A percentile compares a stretch with the other conserved stretches of the same genome.
Conservation (phyloP, 2,797 vertebrate species). For the Darevskia nairensis region DNA sequence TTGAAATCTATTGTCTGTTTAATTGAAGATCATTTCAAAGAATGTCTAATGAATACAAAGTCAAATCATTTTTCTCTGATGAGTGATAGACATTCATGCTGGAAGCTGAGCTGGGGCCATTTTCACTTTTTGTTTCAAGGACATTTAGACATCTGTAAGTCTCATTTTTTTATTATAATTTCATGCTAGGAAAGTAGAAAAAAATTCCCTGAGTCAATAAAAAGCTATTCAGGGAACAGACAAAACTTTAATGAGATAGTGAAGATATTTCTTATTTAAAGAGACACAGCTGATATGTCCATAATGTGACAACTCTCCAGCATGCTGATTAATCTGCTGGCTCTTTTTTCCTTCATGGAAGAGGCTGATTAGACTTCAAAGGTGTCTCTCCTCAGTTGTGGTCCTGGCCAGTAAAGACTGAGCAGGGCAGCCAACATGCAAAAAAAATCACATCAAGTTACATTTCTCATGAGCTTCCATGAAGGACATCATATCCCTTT, state of each 20-base stretch:
- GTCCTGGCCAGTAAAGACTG: neutral
- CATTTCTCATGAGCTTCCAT: neutral
- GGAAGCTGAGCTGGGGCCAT: constrained; percentile 52
- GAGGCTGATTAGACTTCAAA: neutral
- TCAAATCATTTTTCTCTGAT: constrained; percentile 68
- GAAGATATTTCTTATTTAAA: constrained; percentile 64
- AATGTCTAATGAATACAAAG: constrained; percentile 68
- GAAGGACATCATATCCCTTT: neutral
- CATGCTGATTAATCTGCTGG: constrained; percentile 43
- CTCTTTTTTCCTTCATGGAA: neutral
- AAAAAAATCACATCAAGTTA: neutral
- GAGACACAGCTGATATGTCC: constrained; percentile 39
- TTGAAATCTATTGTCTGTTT: constrained; percentile 65
- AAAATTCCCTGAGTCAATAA: constrained; percentile 69
- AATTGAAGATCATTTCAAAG: constrained; percentile 75
- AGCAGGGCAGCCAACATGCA: neutral
- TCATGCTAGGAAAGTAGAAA: constrained; percentile 67
- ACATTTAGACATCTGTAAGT: constrained; percentile 66
- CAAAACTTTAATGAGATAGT: constrained; percentile 63
- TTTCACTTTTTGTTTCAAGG: constrained; percentile 74
- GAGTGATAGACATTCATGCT: constrained; percentile 63
- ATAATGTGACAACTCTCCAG: constrained; percentile 41
- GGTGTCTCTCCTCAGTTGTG: neutral
- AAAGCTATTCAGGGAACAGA: constrained; percentile 60
- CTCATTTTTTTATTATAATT: constrained; percentile 70